Base-by-base conservation (phyloP, 2,113 vertebrate genomes). In the Ciconia stormi region DNA sequence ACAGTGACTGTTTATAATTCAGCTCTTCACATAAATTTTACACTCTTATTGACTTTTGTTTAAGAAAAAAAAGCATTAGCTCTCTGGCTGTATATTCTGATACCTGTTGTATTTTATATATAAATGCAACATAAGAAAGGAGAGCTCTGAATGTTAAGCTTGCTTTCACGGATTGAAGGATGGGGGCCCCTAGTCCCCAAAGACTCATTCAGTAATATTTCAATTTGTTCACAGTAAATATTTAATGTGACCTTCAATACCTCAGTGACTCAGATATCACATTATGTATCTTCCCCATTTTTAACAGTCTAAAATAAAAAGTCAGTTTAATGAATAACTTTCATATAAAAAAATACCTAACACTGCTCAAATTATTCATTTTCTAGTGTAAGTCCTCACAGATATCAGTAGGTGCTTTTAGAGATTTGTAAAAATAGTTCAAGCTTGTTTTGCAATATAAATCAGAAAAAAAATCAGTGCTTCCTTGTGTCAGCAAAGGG, bases 361-460 rank as follows among this genome's bases (percentile, higher is more conserved):
- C 27, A 6, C 13, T 20, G 22, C 8, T 95, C 40, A 50, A 40
- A 94, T 79, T 46, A 53, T 9, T 87, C 38, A 59, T 80, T 36
- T 29, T 59, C 61, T 21, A 67, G 15, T 15, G 10, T 49, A 74
- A 76, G 58, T n/a, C 76, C 50, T 96, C 94, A 90, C 36, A 85
- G 47, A 59, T 18, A 96, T 15, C 77, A 92, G 36, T 15, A 71
- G 47, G 52, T 74, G 46, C 47, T 92, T 95, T 96, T 74, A 91
- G 72, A 92, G 56, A 59, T 85, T 53, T 79, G 55, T 87, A 95
- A 96, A 85, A 97, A 95, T 73, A 88, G 30, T 42, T 70, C 80
- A 91, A 91, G 71, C 52, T 95, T 85, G 53, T 84, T 92, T 90
- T 87, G 77, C 69, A 93, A 93, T 76, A 90, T 80, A 94, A 84